Base-by-base conservation (phyloP, 2,888 invertebrate genomes). In the Griposia aprilina region DNA sequence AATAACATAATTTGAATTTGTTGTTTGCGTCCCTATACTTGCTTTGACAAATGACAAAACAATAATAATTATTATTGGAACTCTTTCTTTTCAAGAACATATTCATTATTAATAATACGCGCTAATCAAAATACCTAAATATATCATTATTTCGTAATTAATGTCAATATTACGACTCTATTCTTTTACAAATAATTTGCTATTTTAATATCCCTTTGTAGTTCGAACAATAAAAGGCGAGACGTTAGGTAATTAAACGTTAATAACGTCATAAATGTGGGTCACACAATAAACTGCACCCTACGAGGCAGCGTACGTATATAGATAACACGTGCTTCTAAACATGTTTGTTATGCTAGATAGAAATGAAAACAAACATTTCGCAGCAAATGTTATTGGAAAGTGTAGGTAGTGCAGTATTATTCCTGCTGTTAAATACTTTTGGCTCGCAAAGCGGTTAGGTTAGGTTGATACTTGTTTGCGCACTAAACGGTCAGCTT, bases 161-260 rank as follows among this genome's bases (percentile, higher is more conserved):
- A 66, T 63, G 60, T 78, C 71, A 78, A 45, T 60, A 20, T 82
- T 63, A 85, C 36, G 73, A 82, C 36, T 62, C 62, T 59, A 76
- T 85, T 85, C 85, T 85, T 60, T 71, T 26, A 57, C 50, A 80
- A 52, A 83, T 62, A 57, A 73, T 69, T 79, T 60, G 8, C 36
- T 62, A 65, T 63, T 76, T 84, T 82, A 81, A 71, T 84, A 81
- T 63, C 67, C 77, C 73, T 71, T 83, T 83, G 84, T 83, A 63
- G 57, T 55, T 23, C 7, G 17, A 81, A 36, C 69, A 76, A 70
- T 75, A 80, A 83, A 73, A 84, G 26, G 23, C 23, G n/a, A 20
- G 48, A 57, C 74, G 63, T 79, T 71, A 55, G 17, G n/a, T 74
- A 59, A 52, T 74, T 1, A 73, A 55, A 73, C 20, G 23, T 50